A percentile compares a stretch with the other conserved stretches of the same genome.
Evolutionary conservation across 2,113 vertebrate species (phyloP).

Genomic region (Delphinus delphis): DNA sequence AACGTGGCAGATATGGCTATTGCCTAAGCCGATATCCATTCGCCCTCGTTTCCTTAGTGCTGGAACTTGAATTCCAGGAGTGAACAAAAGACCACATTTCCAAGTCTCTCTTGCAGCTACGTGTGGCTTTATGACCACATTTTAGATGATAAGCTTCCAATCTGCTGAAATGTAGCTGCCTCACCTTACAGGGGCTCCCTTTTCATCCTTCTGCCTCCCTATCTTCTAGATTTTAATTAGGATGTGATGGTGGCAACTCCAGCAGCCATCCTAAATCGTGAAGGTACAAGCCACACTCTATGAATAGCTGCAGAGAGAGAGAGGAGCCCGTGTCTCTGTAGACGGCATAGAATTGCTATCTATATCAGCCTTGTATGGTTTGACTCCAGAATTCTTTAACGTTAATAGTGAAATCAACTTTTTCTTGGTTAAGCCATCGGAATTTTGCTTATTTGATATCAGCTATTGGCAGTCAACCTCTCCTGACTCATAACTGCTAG

Average conservation of each 20-base stretch:
- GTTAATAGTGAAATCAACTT: neutral
- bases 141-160: neutral
- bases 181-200: neutral
- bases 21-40: neutral
- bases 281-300: neutral
- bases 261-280: neutral
- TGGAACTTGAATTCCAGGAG: neutral
- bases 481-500: neutral
- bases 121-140: neutral
- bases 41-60: neutral
- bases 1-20: neutral
- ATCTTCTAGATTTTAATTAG: neutral
- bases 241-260: neutral
- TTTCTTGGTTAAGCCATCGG: neutral
- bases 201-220: neutral
- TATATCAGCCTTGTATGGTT: neutral
- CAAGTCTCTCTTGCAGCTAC: neutral
- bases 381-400: neutral
- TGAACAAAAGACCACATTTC: neutral
- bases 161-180: neutral
- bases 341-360: neutral
- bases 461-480: neutral
- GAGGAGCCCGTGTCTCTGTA: neutral
- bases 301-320: neutral
- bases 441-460: neutral